Evolutionary conservation across 2,797 vertebrate genomes (phyloP), one percentile per base, ranked within the genome.

Genomic region (Notolepis coatsorum): DNA sequence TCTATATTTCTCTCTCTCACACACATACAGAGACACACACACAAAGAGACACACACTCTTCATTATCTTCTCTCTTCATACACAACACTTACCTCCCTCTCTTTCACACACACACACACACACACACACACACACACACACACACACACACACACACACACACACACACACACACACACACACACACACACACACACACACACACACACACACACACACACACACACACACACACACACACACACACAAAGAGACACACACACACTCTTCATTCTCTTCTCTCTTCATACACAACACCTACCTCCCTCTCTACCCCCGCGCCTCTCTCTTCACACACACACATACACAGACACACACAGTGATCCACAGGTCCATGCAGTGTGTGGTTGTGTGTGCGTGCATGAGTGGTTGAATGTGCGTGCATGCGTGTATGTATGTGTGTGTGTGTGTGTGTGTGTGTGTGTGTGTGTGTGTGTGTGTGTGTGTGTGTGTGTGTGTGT

Each of bases 331-430:
- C 49, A 55, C 15, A 21, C 47, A 57, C 51, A 51, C 38, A 51
- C 48, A 57, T 33, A 13, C 38, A 4, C 12, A 18, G 23, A 61
- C 47, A 52, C 45, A 47, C 39, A 55, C 67, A 54, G 42, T 56
- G 41, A 75, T 51, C 20, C 42, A 57, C 37, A 59, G 12, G 50
- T 60, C 37, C 48, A 70, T 64, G 50, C 70, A 62, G 49, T 60
- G 51, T 48, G 68, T 72, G n/a, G n/a, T n/a, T n/a, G n/a, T n/a
- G n/a, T n/a, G n/a, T n/a, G n/a, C n/a, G n/a, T n/a, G n/a, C 56
- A 42, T 49, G 35, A 27, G 13, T 35, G 31, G 7, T 2, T 35
- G 31, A 6, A 6, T 35, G 31, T 35, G 31, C 13, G 31, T 35
- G 31, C 13, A 12, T 35, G 31, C 13, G 31, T 35, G 2, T 35